Percentiles rank a stretch among this genome's conserved stretches.
These are phyloP conservation scores for Hiodon tergisus DNA, from an alignment of 2,113 vertebrate genomes.

Conservation along the genomic window DNA sequence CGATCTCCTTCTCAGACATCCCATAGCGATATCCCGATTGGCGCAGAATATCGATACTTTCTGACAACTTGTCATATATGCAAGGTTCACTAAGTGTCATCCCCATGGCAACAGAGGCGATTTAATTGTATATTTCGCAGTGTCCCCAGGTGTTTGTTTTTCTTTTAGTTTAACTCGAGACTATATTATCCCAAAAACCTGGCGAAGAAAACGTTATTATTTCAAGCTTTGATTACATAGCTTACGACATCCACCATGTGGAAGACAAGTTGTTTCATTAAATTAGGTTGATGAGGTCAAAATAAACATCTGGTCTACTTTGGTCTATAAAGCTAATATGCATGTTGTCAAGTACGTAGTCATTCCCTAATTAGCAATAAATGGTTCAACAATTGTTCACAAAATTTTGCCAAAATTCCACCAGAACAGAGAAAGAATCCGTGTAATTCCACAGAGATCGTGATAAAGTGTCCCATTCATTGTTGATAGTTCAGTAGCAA, in stretches of 20 bases:
- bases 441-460: background rate
- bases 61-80: constrained; percentile 91
- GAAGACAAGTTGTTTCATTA: no score
- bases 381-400: background rate
- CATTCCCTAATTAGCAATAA: no score
- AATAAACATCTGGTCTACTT: no score
- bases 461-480: background rate
- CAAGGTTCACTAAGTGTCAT: constrained; percentile 80
- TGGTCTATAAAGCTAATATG: no score
- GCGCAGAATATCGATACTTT: constrained; percentile 86
- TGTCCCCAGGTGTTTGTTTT: background rate
- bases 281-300: no score
- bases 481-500: background rate
- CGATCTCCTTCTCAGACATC: constrained; percentile 90
- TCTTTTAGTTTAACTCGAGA: background rate
- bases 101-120: constrained; percentile 64
- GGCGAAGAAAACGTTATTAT: no score
- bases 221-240: no score
- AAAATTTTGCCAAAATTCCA: background rate
- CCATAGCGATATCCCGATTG: constrained; percentile 91
- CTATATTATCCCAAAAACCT: no score
- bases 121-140: background rate
- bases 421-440: background rate
- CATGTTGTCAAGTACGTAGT: no score
- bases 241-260: no score